These are phyloP conservation scores for Drosophila setosimentum DNA, from an alignment of 2,888 invertebrate genomes.

Conservation along the genomic window DNA sequence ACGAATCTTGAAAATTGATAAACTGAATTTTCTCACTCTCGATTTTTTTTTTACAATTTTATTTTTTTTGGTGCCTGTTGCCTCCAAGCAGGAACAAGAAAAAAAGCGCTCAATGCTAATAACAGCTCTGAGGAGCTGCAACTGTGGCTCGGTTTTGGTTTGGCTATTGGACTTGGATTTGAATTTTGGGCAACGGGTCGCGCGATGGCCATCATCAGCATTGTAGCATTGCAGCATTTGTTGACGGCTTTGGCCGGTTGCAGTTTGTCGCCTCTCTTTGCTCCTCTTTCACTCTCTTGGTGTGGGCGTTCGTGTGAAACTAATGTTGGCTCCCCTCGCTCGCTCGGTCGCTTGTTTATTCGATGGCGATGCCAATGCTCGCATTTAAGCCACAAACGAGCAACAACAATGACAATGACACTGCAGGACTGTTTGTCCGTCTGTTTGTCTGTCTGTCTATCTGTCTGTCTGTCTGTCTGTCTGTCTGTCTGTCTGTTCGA, in stretches of 20 bases:
- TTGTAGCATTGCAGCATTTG: slow-evolving; percentile 23
- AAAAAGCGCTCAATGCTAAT: slow-evolving; percentile 59
- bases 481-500: slow-evolving; percentile 22
- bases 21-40: slow-evolving; percentile 83
- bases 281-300: slow-evolving; percentile 5
- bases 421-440: slow-evolving; percentile 30
- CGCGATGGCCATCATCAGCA: slow-evolving; percentile 72
- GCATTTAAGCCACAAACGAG: slow-evolving; percentile 54
- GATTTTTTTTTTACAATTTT: slow-evolving; percentile 36
- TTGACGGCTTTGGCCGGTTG: slow-evolving; percentile 18
- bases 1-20: slow-evolving; percentile 79
- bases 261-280: not conserved
- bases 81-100: slow-evolving; percentile 3
- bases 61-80: slow-evolving; percentile 48
- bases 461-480: slow-evolving; percentile 34
- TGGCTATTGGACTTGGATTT: slow-evolving; percentile 26
- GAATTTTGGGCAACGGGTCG: slow-evolving; percentile 50
- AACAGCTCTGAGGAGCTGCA: slow-evolving; percentile 63
- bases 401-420: slow-evolving; percentile 56
- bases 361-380: slow-evolving; percentile 47
- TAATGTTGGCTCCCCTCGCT: slow-evolving; percentile 54
- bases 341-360: not conserved
- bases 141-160: not conserved
- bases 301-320: slow-evolving; percentile 79
- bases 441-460: slow-evolving; percentile 23